Base-by-base conservation (phyloP, 2,113 vertebrate species). In the Chauna torquata region DNA sequence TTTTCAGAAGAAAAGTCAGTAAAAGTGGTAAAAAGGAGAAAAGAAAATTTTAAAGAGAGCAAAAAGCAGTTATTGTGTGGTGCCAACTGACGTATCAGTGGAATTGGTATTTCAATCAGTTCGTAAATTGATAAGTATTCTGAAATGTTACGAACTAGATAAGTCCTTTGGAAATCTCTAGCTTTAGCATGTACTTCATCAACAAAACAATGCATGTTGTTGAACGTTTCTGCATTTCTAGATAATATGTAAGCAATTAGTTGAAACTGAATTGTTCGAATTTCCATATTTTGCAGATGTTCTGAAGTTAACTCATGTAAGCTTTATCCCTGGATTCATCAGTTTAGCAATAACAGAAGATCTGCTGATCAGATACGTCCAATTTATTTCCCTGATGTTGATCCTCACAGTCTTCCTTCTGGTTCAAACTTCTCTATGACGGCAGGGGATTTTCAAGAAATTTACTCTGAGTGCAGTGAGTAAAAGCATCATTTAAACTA, bases 291-390 rank as follows among this genome's bases (percentile, higher is more conserved):
- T 98, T 98, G 69, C 98, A 99, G 99, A 98, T 99, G 99, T 98
- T 99, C 99, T 96, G 97, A 98, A 95, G 98, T 99, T 96, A 99
- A 99, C 92, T 98, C 98, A 82, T 97, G 98, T 97, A 99, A 99
- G 82, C 97, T 99, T 97, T 99, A 99, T 97, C 99, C 99, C 55
- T 99, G 99, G 99, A 99, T 99, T 96, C 99, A 99, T 98, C 99
- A 99, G 95, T 99, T 99, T 98, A 99, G 99, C 97, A 99, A 99
- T 98, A 99, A 99, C 97, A 99, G 99, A 97, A 99, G 97, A 97
- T 99, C 99, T 65, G 98, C 98, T 59, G 99, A 99, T 98, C 99
- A 99, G 96, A 99, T 98, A 77, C 98, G 99, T 92, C 98, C 99
- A 13, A 97, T 99, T 97, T 98, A 98, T 96, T 99, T 99, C 89